A percentile compares a stretch with the other conserved stretches of the same genome.
Evolutionary conservation across 2,888 invertebrate species (phyloP).

Genomic region (Lypha dubia): DNA sequence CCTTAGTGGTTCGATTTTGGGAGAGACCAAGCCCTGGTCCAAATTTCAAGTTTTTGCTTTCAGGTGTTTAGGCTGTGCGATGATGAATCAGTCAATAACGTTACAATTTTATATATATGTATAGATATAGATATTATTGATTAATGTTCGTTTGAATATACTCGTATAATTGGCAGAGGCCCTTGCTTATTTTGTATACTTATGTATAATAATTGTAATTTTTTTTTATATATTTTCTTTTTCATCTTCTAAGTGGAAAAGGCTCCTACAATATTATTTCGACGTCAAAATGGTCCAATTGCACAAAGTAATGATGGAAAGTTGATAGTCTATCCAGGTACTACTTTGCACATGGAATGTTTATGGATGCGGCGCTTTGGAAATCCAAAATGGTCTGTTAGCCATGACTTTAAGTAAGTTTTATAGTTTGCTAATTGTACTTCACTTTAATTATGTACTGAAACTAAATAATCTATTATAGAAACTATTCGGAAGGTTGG

Average conservation of each 20-base stretch:
- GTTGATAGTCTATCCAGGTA: slow-evolving; percentile 92
- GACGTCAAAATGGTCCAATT: slow-evolving; percentile 92
- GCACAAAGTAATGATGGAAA: slow-evolving; percentile 90
- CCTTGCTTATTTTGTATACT: background rate
- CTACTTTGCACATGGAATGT: slow-evolving; percentile 94
- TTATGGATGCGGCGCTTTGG: slow-evolving; percentile 94
- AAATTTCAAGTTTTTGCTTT: too few species aligned
- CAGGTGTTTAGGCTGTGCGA: too few species aligned
- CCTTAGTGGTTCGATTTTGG: too few species aligned
- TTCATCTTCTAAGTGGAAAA: slow-evolving; percentile 87
- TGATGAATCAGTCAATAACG: too few species aligned
- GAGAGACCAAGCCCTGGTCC: too few species aligned
- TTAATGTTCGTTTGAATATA: too few species aligned
- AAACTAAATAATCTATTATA: slow-evolving; percentile 75
- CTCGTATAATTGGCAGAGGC: too few species aligned
- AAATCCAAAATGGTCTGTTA: slow-evolving; percentile 92
- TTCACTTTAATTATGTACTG: background rate
- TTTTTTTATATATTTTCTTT: background rate
- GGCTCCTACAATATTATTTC: slow-evolving; percentile 92
- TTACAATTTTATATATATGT: too few species aligned
- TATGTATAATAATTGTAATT: background rate
- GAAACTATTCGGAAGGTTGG: slow-evolving; percentile 92
- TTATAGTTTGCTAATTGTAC: background rate
- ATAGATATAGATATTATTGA: too few species aligned
- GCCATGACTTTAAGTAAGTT: slow-evolving; percentile 85